Base-by-base conservation (phyloP, 2,888 invertebrate genomes). In the Melanargia galathea region DNA sequence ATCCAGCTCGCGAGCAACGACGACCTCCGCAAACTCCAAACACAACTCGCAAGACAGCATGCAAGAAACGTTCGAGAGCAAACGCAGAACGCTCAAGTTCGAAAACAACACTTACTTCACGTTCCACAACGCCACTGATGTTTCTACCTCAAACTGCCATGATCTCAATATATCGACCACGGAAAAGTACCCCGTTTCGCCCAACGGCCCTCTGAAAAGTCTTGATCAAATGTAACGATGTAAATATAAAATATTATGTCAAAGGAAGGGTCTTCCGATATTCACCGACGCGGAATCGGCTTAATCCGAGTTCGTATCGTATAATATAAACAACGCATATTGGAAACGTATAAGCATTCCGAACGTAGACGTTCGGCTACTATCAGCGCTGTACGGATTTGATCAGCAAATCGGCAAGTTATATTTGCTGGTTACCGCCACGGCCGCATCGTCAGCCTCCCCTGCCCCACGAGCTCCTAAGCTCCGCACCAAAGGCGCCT, bases 61-160 rank as follows among this genome's bases (percentile, higher is more conserved):
- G 6, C 33, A 54, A n/a, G n/a, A n/a, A 35, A 38, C 18, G 6
- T 40, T 55, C 40, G 30, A 56, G 26, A 8, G 4, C 20, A 30
- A 18, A 2, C 26, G 18, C 20, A n/a, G 13, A 11, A 33, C 52
- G 20, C 20, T 24, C 16, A 11, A 40, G 26, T 18, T 8, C 35
- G 52, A 54, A 11, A 54, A 30, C 18, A 52, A 52, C 43, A 43
- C 58, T 22, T 43, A 58, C 35, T 49, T 65, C 4, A 64, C 60
- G 1, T 67, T 62, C 16, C 60, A 60, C 35, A 60, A 64, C 18
- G 13, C 59, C 11, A 54, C 62, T n/a, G 65, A 60, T 48, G 30
- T 64, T 24, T 62, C 63, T 60, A 65, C 60, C 60, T 65, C 56
- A 64, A 60, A 51, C 62, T 46, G 40, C 54, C 64, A 58, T 65